These are phyloP conservation scores for Buathra laborator DNA, from an alignment of 2,888 invertebrate genomes.

Conservation along the genomic window DNA sequence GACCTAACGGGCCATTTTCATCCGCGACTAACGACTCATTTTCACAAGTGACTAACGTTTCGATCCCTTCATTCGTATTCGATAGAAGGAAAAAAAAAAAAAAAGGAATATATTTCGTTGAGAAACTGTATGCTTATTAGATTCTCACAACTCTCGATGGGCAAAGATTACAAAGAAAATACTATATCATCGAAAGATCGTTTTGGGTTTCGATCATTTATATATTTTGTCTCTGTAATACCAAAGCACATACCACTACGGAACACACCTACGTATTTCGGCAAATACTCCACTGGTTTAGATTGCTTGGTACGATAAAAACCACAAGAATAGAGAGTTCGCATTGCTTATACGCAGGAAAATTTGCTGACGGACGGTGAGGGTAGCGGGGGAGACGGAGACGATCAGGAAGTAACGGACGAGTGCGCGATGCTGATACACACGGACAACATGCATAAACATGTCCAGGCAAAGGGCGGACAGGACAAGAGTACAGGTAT, in stretches of 20 bases:
- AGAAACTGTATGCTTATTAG: slow-evolving; percentile 1
- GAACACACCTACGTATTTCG: slow-evolving; percentile 60
- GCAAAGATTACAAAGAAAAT: background rate
- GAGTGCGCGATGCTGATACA: slow-evolving; percentile 90
- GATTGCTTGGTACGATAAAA: slow-evolving; percentile 62
- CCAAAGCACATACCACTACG: slow-evolving; percentile 50
- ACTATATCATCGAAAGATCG: slow-evolving; percentile 30
- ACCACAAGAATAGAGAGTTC: slow-evolving; percentile 63
- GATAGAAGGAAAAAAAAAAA: slow-evolving; percentile 12
- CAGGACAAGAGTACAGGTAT: slow-evolving; percentile 81
- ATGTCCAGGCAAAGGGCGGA: slow-evolving; percentile 78
- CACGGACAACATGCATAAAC: slow-evolving; percentile 84
- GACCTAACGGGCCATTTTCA: slow-evolving; percentile 45
- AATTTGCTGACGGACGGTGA: slow-evolving; percentile 88
- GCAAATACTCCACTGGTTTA: slow-evolving; percentile 57
- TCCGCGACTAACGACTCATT: slow-evolving; percentile 44
- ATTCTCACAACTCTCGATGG: slow-evolving; percentile 12
- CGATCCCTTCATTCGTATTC: slow-evolving; percentile 25
- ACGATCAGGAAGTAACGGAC: slow-evolving; percentile 90
- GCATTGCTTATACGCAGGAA: slow-evolving; percentile 84
- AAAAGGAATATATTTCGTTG: background rate
- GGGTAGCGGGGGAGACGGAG: slow-evolving; percentile 87
- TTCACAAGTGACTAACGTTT: slow-evolving; percentile 50
- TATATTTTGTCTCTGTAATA: background rate
- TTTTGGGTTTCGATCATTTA: slow-evolving; percentile 16